Conservation (phyloP, 2,888 invertebrate genomes). For the Volucella bombylans region DNA sequence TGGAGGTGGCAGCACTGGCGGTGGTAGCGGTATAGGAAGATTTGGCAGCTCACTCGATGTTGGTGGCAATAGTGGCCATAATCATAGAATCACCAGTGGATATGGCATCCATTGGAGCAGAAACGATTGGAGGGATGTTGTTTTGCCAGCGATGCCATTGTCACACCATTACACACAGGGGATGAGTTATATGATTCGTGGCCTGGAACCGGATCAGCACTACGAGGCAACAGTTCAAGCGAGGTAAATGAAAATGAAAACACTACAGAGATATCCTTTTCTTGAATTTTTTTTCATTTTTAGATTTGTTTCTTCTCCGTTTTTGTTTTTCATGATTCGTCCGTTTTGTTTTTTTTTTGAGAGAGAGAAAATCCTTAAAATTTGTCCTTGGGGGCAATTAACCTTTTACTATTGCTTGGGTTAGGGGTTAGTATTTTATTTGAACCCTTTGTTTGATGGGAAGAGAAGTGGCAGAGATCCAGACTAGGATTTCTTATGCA, state of each 20-base stretch:
- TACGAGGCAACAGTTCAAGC: conserved; percentile 88
- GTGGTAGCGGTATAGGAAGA: conserved; percentile 59
- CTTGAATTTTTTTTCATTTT: background rate
- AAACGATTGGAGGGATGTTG: conserved; percentile 85
- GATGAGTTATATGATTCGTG: conserved; percentile 87
- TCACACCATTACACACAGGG: conserved; percentile 85
- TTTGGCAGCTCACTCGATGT: conserved; percentile 61
- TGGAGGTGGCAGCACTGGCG: conserved; percentile 60
- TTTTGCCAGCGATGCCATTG: conserved; percentile 84
- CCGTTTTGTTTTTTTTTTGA: background rate
- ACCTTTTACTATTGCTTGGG: conserved; percentile 14
- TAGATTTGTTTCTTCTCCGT: background rate
- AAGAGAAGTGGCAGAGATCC: conserved; percentile 29
- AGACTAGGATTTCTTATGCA: conserved; percentile 34
- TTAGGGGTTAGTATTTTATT: background rate
- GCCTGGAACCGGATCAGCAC: conserved; percentile 86
- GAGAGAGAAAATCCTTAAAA: conserved; percentile 29
- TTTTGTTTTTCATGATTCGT: background rate
- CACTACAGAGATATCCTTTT: background rate
- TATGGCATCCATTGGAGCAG: conserved; percentile 82
- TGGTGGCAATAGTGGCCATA: conserved; percentile 77
- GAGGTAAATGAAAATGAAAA: conserved; percentile 80
- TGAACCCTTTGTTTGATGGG: background rate
- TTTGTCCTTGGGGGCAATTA: conserved; percentile 47
- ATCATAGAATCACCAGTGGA: conserved; percentile 80